Conservation (phyloP, 2,113 vertebrate genomes). For the Cebus imitator region DNA sequence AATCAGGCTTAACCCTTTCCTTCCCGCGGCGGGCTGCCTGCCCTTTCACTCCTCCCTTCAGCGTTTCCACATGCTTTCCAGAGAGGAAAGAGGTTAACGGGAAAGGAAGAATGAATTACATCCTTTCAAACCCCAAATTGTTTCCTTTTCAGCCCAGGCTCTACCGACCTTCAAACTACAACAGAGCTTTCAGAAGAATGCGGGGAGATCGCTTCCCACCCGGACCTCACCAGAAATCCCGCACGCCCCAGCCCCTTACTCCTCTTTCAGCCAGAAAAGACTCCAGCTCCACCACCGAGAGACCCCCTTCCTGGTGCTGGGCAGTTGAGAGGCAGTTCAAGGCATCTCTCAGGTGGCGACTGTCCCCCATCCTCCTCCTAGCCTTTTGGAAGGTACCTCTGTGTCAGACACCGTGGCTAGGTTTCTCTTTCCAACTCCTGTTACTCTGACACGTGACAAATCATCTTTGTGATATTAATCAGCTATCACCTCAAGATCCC, state of each 20-base stretch:
- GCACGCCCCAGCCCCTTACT: background rate
- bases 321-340: background rate
- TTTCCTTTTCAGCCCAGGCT: constrained; percentile 83
- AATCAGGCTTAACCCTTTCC: constrained; percentile 96
- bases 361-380: background rate
- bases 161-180: constrained; percentile 74
- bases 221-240: constrained; percentile 57
- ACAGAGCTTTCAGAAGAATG: constrained; percentile 65
- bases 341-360: background rate
- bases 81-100: constrained; percentile 82
- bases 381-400: background rate
- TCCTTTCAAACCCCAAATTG: constrained; percentile 82
- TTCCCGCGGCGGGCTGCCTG: constrained; percentile 50
- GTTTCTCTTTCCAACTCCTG: background rate
- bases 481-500: background rate
- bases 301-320: constrained; percentile 21
- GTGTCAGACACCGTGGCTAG: background rate
- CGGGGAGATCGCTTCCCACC: constrained; percentile 35
- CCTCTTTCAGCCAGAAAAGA: background rate
- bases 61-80: constrained; percentile 74
- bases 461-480: background rate
- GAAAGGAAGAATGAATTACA: constrained; percentile 82
- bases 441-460: background rate
- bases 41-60: constrained; percentile 31
- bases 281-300: background rate